A percentile compares a stretch with the other conserved stretches of the same genome.
Conservation (phyloP, 2,797 vertebrate genomes). For the Hephaestus fuliginosus region DNA sequence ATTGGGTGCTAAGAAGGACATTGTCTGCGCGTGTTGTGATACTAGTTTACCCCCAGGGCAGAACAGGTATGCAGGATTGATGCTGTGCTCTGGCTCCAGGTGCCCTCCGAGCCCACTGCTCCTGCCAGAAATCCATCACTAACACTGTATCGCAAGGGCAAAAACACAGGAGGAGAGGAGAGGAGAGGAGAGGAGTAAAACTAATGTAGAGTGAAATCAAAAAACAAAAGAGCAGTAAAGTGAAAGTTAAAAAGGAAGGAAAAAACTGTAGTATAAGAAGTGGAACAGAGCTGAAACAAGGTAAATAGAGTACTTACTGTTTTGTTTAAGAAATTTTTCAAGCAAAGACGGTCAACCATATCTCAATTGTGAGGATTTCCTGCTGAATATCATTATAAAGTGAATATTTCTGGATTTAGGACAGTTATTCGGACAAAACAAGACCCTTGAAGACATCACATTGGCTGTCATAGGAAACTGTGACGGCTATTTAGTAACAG, state of each 20-base stretch:
- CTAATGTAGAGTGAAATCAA: neutral
- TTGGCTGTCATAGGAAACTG: neutral
- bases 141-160: conserved; percentile 49
- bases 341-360: neutral
- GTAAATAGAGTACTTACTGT: neutral
- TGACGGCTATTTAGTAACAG: neutral
- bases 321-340: neutral
- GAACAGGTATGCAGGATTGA: conserved; percentile 55
- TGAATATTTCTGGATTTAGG: neutral
- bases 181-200: neutral
- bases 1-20: conserved; percentile 12
- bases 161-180: conserved; percentile 13
- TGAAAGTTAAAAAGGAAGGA: neutral
- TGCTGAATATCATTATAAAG: neutral
- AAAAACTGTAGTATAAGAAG: neutral
- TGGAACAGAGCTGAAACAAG: neutral
- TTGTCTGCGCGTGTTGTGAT: conserved; percentile 43
- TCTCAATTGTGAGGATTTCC: neutral
- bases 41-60: conserved; percentile 36
- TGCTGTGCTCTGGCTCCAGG: conserved; percentile 53
- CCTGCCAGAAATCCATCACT: conserved; percentile 55
- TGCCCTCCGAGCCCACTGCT: conserved; percentile 50
- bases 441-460: neutral
- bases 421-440: neutral
- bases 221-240: neutral